Evolutionary conservation across 2,113 vertebrate genomes (phyloP).

Genomic region (Nannobrachium achirus): DNA sequence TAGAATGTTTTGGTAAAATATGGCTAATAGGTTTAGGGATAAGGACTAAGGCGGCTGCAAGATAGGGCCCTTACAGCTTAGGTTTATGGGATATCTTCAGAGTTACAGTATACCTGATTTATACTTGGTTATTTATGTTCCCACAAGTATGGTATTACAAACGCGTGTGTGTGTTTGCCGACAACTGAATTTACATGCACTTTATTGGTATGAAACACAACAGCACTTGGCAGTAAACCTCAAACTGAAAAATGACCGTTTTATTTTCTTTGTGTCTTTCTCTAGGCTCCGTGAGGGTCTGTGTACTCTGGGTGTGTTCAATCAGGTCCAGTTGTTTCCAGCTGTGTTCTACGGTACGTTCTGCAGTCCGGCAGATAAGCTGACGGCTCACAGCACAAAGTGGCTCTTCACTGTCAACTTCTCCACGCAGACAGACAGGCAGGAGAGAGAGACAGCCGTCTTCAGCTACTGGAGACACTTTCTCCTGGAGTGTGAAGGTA

Average conservation of each 20-base stretch:
- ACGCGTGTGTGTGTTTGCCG: too few relatives aligned
- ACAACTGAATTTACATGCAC: too few relatives aligned
- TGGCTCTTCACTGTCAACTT: constrained; percentile 80
- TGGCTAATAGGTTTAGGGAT: too few relatives aligned
- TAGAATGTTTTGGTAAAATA: too few relatives aligned
- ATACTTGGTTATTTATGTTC: not conserved
- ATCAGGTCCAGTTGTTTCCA: constrained; percentile 87
- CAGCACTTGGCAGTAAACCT: too few relatives aligned
- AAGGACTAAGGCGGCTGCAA: too few relatives aligned
- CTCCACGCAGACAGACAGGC: constrained; percentile 66
- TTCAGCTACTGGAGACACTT: constrained; percentile 86
- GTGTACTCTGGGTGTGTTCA: constrained; percentile 87
- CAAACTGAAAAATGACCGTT: too few relatives aligned
- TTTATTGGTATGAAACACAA: too few relatives aligned
- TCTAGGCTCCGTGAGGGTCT: constrained; percentile 90
- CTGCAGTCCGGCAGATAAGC: constrained; percentile 77
- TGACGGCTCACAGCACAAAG: constrained; percentile 79
- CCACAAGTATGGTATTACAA: too few relatives aligned
- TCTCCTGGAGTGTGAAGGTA: constrained; percentile 88
- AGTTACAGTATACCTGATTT: too few relatives aligned
- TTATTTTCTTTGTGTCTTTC: constrained; percentile 58
- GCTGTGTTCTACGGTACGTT: constrained; percentile 82
- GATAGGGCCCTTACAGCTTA: too few relatives aligned
- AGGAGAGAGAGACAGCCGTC: constrained; percentile 55
- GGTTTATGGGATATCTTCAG: too few relatives aligned